Evolutionary conservation across 2,113 vertebrate genomes (phyloP), one percentile per base, ranked within the genome.

Genomic region (Phaethon lepturus): DNA sequence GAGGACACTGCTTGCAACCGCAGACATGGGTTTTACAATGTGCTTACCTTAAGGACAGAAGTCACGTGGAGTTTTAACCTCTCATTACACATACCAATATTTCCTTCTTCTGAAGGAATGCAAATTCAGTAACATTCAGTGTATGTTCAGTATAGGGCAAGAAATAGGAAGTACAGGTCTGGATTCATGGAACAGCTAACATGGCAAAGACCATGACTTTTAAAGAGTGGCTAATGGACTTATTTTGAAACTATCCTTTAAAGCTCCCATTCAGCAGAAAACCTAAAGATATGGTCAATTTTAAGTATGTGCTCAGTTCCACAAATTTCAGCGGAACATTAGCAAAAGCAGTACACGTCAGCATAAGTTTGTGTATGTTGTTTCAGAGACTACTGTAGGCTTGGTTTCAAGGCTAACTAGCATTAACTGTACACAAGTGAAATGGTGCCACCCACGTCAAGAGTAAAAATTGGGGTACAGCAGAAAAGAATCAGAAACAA

Each of bases 21-120:
- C 93, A 97, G 94, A 90, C 88, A 60, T 1, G 26, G 60, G 44
- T 14, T 86, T 71, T 45, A 85, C 73, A 76, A 71, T 3, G 42
- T 68, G 78, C 83, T 89, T 96, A 97, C 93, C 96, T 95, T 44
- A 76, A 78, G 93, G 92, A 96, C 49, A 91, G 91, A 95, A 97
- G 96, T 88, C 93, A 94, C 28, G 19, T 1, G 38, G 94, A 88
- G 44, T 53, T 78, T 56, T 67, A 77, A 69, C n/a, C 49, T 78
- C 44, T 33, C 47, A 31, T 71, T 75, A 52, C 3, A 1, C 45
- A 42, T 17, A 22, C 4, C 50, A 66, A 0, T 4, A 42, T 33
- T 55, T 74, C 50, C 84, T 50, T 83, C 86, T 78, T 24, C 63
- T 58, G 67, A 90, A 90, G 79, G 66, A 76, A 86, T 20, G 47